Evolutionary conservation across 2,797 vertebrate species (phyloP), one percentile per base, ranked within the genome.

Genomic region (Tangara arthus): DNA sequence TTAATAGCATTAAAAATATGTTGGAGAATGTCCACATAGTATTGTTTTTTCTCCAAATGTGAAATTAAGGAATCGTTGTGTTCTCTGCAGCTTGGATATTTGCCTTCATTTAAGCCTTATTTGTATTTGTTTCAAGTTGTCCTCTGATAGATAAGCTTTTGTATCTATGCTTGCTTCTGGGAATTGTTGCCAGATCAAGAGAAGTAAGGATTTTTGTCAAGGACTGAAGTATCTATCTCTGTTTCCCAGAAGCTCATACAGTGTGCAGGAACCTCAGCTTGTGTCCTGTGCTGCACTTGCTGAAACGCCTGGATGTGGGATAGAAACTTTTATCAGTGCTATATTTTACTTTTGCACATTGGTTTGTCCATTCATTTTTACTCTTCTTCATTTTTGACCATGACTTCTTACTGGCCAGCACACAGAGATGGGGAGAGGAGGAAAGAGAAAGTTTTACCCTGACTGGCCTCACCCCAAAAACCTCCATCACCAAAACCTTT

Each of bases 81-180:
- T 81, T 92, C 69, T 35, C 69, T 91, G 75, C 41, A 69, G 39
- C 75, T 92, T 86, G 87, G 59, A 59, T 92, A 35, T 86, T 91
- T 94, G 91, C 91, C 76, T 94, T 86, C 19, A 14, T 71, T 91
- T 68, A 69, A 86, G 66, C 42, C 35, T 88, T 83, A 76, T n/a
- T 88, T 92, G 55, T 94, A 34, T 82, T 96, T 93, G 63, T 94
- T 95, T 96, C 80, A 90, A 88, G 87, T 77, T 87, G 85, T 88
- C 61, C 70, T 93, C 80, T 91, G 73, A n/a, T 30, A 94, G 77
- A 60, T 82, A 46, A 71, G 28, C 69, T 91, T 73, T 90, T 82
- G 42, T 83, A 64, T 47, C 72, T 73, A 0, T 4, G 3, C 75
- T 83, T 87, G 80, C 75, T 87, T 66, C 63, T 91, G 89, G 82